Conservation (phyloP, 2,797 vertebrate species). For the Gallinago stenura region DNA sequence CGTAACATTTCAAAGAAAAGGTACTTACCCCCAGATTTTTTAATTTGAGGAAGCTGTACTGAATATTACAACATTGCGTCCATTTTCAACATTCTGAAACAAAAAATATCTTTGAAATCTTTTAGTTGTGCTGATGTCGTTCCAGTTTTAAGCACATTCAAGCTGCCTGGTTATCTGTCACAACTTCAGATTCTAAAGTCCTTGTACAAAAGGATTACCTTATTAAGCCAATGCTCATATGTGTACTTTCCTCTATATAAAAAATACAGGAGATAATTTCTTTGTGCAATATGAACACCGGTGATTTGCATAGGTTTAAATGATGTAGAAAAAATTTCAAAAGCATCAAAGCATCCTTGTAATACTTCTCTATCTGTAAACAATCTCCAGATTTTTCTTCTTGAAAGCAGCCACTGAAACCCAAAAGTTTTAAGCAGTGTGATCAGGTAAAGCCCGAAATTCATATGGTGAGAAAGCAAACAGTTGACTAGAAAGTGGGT, state of each 20-base stretch:
- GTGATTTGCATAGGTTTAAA: background rate
- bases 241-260: background rate
- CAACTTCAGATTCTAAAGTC: background rate
- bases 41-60: background rate
- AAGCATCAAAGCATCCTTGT: background rate
- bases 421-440: background rate
- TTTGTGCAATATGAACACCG: background rate
- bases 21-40: background rate
- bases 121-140: background rate
- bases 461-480: constrained; percentile 27
- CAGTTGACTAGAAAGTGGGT: constrained; percentile 42
- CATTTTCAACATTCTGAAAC: background rate
- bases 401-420: constrained; percentile 12
- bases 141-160: background rate
- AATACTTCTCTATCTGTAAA: background rate
- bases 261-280: background rate
- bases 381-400: background rate
- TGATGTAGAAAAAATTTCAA: background rate
- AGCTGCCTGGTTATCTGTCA: background rate
- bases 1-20: background rate
- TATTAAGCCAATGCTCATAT: background rate
- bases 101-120: background rate
- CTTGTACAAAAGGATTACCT: background rate
- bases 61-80: background rate
- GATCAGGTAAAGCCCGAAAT: constrained; percentile 30